Evolutionary conservation across 2,113 vertebrate species (phyloP).

Genomic region (human (Homo sapiens)): DNA sequence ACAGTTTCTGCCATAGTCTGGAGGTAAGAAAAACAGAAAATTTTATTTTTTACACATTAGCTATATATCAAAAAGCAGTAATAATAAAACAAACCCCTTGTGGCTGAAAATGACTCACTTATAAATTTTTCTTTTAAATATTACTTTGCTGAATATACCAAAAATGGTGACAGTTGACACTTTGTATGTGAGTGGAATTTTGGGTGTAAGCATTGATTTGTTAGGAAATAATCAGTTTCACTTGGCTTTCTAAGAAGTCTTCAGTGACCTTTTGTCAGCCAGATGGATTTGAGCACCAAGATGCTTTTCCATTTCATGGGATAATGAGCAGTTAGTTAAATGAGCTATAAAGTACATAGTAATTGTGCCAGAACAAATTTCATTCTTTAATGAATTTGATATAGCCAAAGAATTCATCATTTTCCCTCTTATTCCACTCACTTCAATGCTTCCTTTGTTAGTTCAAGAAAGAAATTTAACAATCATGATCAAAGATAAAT

Average conservation of each 20-base stretch:
- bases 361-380: slow-evolving; percentile 44
- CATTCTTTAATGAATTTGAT: slow-evolving; percentile 53
- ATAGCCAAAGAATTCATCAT: slow-evolving; percentile 39
- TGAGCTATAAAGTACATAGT: slow-evolving; percentile 44
- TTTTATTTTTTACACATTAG: not conserved
- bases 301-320: slow-evolving; percentile 37
- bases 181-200: not conserved
- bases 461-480: slow-evolving; percentile 32
- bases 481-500: not conserved
- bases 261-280: slow-evolving; percentile 10
- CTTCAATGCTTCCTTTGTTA: slow-evolving; percentile 14
- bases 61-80: not conserved
- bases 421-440: not conserved
- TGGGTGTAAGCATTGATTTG: not conserved
- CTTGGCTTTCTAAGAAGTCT: not conserved
- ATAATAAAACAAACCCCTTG: not conserved
- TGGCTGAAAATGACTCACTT: not conserved
- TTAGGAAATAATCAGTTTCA: slow-evolving; percentile 21
- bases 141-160: not conserved
- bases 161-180: not conserved
- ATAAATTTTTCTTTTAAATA: slow-evolving; percentile 34
- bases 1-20: not conserved
- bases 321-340: slow-evolving; percentile 63
- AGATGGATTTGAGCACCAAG: not conserved
- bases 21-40: not conserved